phyloP scores from a whole-genome alignment of 2,888 invertebrate species.

The Apeira syringaria region DNA sequence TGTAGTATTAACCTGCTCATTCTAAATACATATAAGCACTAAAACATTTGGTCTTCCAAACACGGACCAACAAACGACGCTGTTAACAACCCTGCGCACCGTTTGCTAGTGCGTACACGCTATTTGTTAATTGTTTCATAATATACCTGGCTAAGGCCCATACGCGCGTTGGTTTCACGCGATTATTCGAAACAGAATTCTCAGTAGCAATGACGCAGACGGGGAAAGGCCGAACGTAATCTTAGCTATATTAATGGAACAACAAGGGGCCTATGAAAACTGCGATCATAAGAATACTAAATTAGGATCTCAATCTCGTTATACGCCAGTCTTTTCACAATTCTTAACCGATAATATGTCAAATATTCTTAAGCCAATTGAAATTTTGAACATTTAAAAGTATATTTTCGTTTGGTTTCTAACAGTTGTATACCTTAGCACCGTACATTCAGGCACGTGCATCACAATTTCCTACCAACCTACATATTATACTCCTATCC shows the following conservation, averaged over 20 bases:
- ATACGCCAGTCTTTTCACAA: constrained; percentile 24
- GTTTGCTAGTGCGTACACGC: too few relatives aligned
- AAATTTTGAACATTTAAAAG: neutral
- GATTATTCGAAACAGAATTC: constrained; percentile 8
- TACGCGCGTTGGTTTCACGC: constrained; percentile 11
- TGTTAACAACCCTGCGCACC: constrained; percentile 4
- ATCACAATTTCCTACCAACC: constrained; percentile 30
- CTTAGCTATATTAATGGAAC: neutral
- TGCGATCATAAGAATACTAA: neutral
- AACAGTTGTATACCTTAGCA: constrained; percentile 10
- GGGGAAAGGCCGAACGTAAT: constrained; percentile 8
- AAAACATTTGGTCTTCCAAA: constrained; percentile 1
- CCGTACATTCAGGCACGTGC: constrained; percentile 31
- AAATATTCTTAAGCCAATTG: constrained; percentile 2
- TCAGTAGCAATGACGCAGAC: constrained; percentile 8
- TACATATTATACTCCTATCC: constrained; percentile 27
- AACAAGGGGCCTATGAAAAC: constrained; percentile 4
- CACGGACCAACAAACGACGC: constrained; percentile 1
- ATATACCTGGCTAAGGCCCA: constrained; percentile 1
- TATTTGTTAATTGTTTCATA: neutral
- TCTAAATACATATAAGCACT: too few relatives aligned
- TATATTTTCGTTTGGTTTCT: neutral
- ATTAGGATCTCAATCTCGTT: constrained; percentile 11
- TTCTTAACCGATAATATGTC: constrained; percentile 6
- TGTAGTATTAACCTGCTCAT: too few relatives aligned